Evolutionary conservation across 2,113 vertebrate species (phyloP), one percentile per base, ranked within the genome.

Genomic region (Callithrix jacchus): DNA sequence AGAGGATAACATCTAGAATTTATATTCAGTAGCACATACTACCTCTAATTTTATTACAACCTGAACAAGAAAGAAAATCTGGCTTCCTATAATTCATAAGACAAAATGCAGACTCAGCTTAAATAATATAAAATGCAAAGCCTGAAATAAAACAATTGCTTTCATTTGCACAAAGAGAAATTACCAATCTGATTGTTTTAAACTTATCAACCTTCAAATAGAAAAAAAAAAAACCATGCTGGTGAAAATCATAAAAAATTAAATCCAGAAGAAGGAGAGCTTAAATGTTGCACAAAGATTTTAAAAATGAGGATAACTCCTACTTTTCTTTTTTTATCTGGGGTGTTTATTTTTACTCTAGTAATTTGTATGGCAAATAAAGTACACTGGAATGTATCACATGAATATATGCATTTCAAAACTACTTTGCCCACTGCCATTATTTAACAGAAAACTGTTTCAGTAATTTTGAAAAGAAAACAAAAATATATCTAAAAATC

Each of bases 121-220:
- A 91, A 61, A 89, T 6, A 82, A 88, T 87, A 80, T 30, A 89
- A 94, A 91, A 92, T 87, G 14, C 25, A 56, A 58, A 92, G 9
- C 18, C 87, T 14, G 14, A 87, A 97, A 74, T 5, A 79, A 95
- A 66, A 68, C 0, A 0, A 87, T 76, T 94, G 20, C 8, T 84
- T 85, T 91, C 37, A 52, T 66, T 96, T 96, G 83, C 76, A 74
- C 80, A 97, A 96, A 81, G 17, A 96, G 90, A 68, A 80, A 27
- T 6, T 80, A 37, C 40, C 32, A 66, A 66, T 94, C 30, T 82
- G 70, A 76, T 73, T 80, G 37, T 12, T 49, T 2, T 66, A 47
- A 52, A 14, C 32, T 92, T 96, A 74, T 83, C 40, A 87, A 6
- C 1, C 2, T 9, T 88, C 17, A 91, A 40, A 76, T 32, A n/a